Evolutionary conservation across 2,888 invertebrate genomes (phyloP), one percentile per base, ranked within the genome.

Genomic region (Drosophila aldrichi): DNA sequence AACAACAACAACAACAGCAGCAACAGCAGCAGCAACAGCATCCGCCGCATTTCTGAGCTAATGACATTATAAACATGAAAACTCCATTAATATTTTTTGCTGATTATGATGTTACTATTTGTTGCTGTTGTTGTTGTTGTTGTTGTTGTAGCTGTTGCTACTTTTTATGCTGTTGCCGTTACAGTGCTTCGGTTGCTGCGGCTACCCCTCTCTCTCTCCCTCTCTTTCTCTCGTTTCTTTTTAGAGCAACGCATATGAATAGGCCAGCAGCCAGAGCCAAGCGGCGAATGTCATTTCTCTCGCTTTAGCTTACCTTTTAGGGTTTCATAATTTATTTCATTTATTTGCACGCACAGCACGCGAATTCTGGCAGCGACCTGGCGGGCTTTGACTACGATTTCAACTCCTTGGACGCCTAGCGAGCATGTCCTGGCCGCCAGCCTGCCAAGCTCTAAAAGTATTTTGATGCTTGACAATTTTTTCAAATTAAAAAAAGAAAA

Each of bases 41-140:
- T 88, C 84, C 83, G 87, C 81, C 74, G 82, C 83, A 88, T 90
- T 87, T 90, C 87, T 87, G 89, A 87, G 90, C 91, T 90, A 91
- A 91, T 89, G 90, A 91, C 90, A 90, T 91, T 89, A 89, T 90
- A 89, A 89, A 89, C 89, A 89, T 89, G 89, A 88, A 90, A 89
- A 91, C 84, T 89, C 91, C 89, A 89, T 89, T 89, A 89, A 89
- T 89, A 91, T 89, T 75, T 82, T 76, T 85, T 82, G 65, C 81
- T 89, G 82, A 88, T 88, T 83, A 82, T 88, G 81, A 86, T 82
- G 84, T 80, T 82, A 56, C 59, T 78, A 59, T 70, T 71, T 58
- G 38, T n/a, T n/a, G n/a, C n/a, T n/a, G n/a, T 46, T 32, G 54
- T 61, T 69, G 70, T 40, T 60, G 65, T 25, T 43, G 65, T 43